A percentile compares a stretch with the other conserved stretches of the same genome.
Conservation (phyloP, 1,140 invertebrate species). For the Mylabris phalerata region DNA sequence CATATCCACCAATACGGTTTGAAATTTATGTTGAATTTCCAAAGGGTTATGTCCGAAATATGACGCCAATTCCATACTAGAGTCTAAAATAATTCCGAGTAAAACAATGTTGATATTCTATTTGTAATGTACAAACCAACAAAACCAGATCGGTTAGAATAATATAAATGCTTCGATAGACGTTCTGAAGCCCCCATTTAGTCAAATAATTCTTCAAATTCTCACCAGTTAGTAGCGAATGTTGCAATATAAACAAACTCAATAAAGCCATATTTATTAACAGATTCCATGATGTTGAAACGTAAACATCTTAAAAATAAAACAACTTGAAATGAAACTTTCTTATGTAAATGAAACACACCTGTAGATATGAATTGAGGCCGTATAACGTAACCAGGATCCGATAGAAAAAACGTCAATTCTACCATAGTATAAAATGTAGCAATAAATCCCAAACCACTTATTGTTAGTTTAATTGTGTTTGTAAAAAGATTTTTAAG, state of each 20-base stretch:
- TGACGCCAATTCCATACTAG: conserved; percentile 32
- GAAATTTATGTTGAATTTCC: conserved; percentile 32
- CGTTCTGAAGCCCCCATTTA: conserved; percentile 24
- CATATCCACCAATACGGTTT: conserved; percentile 44
- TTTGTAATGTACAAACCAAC: conserved; percentile 21
- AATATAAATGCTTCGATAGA: conserved; percentile 36
- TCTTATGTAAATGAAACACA: background rate
- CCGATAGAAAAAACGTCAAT: conserved; percentile 10
- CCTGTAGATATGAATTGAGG: background rate
- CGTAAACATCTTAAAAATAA: conserved; percentile 23
- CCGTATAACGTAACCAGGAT: conserved; percentile 1
- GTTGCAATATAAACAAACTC: conserved; percentile 34
- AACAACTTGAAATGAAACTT: background rate
- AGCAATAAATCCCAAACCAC: conserved; percentile 1
- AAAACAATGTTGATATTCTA: background rate
- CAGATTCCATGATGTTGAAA: conserved; percentile 25
- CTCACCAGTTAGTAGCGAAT: conserved; percentile 31
- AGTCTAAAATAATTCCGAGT: conserved; percentile 23
- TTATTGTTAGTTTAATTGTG: background rate
- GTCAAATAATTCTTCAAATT: conserved; percentile 26
- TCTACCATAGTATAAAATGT: conserved; percentile 6
- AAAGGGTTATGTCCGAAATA: conserved; percentile 26
- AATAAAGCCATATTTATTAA: conserved; percentile 33
- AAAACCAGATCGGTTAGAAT: conserved; percentile 28
- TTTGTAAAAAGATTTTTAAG: background rate